Percentiles rank a stretch among this genome's conserved stretches.
phyloP scores from a whole-genome alignment of 2,113 vertebrate genomes.

The Atrichornis clamosus region DNA sequence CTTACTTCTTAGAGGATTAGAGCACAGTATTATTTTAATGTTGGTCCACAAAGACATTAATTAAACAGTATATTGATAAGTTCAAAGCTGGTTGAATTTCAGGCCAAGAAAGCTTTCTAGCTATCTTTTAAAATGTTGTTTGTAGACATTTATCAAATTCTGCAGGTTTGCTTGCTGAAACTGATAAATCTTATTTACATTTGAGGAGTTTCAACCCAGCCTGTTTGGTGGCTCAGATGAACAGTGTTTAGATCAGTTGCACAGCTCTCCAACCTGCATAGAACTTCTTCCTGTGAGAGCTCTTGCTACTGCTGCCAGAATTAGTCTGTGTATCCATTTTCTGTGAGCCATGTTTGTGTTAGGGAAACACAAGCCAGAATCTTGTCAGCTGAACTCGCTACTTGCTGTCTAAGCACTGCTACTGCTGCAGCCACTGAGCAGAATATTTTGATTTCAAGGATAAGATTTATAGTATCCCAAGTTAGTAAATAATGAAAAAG shows the following conservation, averaged over 20 bases:
- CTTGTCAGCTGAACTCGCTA: neutral
- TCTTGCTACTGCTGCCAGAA: neutral
- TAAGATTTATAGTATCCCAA: slow-evolving; percentile 13
- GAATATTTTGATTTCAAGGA: slow-evolving; percentile 18
- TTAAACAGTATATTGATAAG: neutral
- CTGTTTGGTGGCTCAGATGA: neutral
- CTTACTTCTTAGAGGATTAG: slow-evolving; percentile 59
- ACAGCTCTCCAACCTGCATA: neutral
- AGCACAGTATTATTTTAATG: neutral
- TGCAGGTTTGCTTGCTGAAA: slow-evolving; percentile 27
- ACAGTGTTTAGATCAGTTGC: neutral
- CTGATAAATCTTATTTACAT: slow-evolving; percentile 38
- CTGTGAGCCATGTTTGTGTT: neutral
- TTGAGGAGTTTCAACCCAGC: neutral
- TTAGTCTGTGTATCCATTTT: neutral
- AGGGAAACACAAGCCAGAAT: neutral
- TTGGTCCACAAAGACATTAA: neutral
- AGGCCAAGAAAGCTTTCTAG: slow-evolving; percentile 19
- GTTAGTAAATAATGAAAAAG: slow-evolving; percentile 35
- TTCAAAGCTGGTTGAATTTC: neutral
- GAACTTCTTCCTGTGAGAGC: neutral
- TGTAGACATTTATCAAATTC: slow-evolving; percentile 36
- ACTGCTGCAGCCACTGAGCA: neutral
- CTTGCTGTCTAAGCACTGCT: slow-evolving; percentile 9
- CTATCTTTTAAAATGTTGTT: slow-evolving; percentile 21